Evolutionary conservation across 2,113 vertebrate species (phyloP).

Genomic region (Austrofundulus limnaeus): DNA sequence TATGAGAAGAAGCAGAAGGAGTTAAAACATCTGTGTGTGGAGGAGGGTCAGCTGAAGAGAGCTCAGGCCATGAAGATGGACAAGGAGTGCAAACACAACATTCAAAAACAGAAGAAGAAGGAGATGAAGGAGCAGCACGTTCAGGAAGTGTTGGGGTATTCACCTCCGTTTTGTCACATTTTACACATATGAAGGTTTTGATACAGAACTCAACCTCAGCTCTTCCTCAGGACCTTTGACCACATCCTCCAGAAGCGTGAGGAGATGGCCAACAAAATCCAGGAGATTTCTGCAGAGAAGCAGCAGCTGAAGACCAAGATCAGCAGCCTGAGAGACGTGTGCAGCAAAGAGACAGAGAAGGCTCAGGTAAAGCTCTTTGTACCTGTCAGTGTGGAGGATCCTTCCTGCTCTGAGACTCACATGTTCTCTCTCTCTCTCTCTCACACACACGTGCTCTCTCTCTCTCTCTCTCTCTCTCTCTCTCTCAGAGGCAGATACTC

Average conservation of each 20-base stretch:
- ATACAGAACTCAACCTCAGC: neutral
- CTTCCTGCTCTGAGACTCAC: too few relatives aligned
- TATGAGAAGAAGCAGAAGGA: slow-evolving; percentile 77
- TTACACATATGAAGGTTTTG: accelerated
- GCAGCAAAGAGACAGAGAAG: slow-evolving; percentile 69
- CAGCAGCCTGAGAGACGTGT: slow-evolving; percentile 68
- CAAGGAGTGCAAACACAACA: slow-evolving; percentile 77
- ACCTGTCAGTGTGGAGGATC: too few relatives aligned
- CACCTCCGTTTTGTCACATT: neutral
- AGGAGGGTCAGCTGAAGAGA: slow-evolving; percentile 74
- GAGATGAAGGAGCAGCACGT: slow-evolving; percentile 76
- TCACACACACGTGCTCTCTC: too few relatives aligned
- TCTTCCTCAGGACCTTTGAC: slow-evolving; percentile 69
- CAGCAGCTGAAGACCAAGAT: slow-evolving; percentile 76
- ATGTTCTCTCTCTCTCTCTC: too few relatives aligned
- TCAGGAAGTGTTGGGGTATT: slow-evolving; percentile 73
- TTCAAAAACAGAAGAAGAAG: slow-evolving; percentile 75
- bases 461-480: too few relatives aligned
- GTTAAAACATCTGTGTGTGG: slow-evolving; percentile 70
- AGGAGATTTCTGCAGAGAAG: slow-evolving; percentile 67
- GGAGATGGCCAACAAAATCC: slow-evolving; percentile 73
- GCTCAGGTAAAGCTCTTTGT: slow-evolving; percentile 77
- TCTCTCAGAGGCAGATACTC: too few relatives aligned
- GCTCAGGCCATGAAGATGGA: slow-evolving; percentile 73
- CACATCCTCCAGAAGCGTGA: slow-evolving; percentile 78